A percentile compares a stretch with the other conserved stretches of the same genome.
These are phyloP conservation scores for Mythimna vitellina DNA, from an alignment of 2,888 invertebrate species.

Conservation along the genomic window DNA sequence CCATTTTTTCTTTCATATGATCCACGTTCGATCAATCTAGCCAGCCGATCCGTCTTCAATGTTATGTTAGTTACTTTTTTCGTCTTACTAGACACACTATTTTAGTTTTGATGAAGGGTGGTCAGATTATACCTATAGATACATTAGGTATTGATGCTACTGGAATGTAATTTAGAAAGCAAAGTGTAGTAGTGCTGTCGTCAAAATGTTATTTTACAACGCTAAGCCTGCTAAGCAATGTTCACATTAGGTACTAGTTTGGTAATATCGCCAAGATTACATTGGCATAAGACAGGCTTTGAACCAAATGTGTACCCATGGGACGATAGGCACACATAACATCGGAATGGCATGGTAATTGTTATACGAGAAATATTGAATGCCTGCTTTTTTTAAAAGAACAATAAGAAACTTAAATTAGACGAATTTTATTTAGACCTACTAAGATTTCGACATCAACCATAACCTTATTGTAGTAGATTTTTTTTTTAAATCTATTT, in stretches of 20 bases:
- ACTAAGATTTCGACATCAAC: too few relatives aligned
- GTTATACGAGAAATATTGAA: not conserved
- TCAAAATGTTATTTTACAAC: not conserved
- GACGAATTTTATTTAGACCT: too few relatives aligned
- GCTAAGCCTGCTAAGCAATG: not conserved
- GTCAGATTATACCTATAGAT: not conserved
- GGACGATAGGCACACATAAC: not conserved
- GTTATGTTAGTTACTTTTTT: conserved; percentile 25
- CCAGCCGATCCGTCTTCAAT: conserved; percentile 37
- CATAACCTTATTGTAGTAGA: too few relatives aligned
- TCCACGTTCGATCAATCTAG: conserved; percentile 44
- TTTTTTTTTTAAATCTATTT: too few relatives aligned
- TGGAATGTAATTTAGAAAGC: too few relatives aligned
- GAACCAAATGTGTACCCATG: conserved; percentile 26
- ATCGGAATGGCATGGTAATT: not conserved
- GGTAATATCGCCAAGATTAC: conserved; percentile 3
- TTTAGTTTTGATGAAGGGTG: conserved; percentile 22
- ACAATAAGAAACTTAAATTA: too few relatives aligned
- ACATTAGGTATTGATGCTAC: too few relatives aligned
- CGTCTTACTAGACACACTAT: conserved; percentile 2
- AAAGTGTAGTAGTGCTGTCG: not conserved
- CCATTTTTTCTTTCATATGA: conserved; percentile 14
- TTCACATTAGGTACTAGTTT: not conserved
- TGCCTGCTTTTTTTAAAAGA: not conserved
- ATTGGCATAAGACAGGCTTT: not conserved